A percentile compares a stretch with the other conserved stretches of the same genome.
Conservation (phyloP, 2,113 vertebrate genomes). For the Fulica atra region DNA sequence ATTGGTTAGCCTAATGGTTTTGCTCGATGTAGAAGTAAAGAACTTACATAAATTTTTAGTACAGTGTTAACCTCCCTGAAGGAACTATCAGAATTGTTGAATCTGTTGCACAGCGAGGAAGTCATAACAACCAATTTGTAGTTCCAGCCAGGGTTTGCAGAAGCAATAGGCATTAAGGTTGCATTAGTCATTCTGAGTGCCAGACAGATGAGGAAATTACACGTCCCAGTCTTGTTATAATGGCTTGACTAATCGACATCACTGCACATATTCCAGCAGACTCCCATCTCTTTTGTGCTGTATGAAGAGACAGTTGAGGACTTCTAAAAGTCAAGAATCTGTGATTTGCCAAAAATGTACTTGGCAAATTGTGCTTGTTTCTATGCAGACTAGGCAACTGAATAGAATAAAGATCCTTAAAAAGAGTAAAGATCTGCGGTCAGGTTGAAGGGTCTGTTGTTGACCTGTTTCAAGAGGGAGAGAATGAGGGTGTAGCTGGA, state of each 20-base stretch:
- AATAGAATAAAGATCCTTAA: not conserved
- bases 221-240: not conserved
- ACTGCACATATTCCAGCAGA: not conserved
- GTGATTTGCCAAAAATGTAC: not conserved
- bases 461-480: not conserved
- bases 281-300: not conserved
- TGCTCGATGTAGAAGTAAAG: not conserved
- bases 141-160: not conserved
- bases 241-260: not conserved
- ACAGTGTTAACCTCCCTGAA: not conserved
- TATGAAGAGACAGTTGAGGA: not conserved
- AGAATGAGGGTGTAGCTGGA: not conserved
- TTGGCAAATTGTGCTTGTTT: not conserved
- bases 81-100: not conserved
- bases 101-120: not conserved
- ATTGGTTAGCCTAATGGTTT: not conserved
- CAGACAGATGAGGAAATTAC: slow-evolving; percentile 14
- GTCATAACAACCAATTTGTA: not conserved
- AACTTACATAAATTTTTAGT: not conserved
- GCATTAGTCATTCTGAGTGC: not conserved
- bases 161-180: not conserved
- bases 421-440: not conserved
- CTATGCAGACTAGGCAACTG: not conserved
- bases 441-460: not conserved
- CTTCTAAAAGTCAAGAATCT: not conserved